phyloP scores from a whole-genome alignment of 1,140 invertebrate genomes.

The Amphibalanus amphitrite region DNA sequence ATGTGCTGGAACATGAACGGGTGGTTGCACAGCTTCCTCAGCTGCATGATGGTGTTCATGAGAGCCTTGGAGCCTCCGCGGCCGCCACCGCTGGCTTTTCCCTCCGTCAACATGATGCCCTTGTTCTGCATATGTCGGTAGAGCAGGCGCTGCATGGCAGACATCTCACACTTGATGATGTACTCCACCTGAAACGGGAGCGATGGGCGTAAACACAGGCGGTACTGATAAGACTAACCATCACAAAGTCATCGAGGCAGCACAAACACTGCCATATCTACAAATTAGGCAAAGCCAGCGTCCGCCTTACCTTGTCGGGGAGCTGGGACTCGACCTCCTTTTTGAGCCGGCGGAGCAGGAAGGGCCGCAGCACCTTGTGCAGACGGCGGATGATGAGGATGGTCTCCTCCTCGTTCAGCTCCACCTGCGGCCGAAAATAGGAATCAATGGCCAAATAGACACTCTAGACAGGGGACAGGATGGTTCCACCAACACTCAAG shows the following conservation, averaged over 20 bases:
- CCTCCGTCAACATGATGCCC: constrained; percentile 83
- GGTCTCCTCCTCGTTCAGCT: constrained; percentile 97
- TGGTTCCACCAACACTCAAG: no score
- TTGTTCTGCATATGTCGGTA: constrained; percentile 96
- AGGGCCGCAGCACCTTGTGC: constrained; percentile 94
- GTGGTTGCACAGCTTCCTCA: constrained; percentile 96
- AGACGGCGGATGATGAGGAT: constrained; percentile 97
- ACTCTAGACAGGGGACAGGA: no score
- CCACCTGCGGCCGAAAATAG: constrained; percentile 38
- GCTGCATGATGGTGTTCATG: constrained; percentile 99
- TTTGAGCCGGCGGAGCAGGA: constrained; percentile 84
- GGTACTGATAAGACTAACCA: no score
- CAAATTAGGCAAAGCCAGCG: no score
- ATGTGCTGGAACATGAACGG: constrained; percentile 99
- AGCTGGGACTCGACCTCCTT: constrained; percentile 98
- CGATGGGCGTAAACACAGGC: no score
- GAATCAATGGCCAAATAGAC: no score
- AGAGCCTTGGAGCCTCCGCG: constrained; percentile 89
- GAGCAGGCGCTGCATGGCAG: constrained; percentile 75
- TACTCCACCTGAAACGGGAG: constrained; percentile 87
- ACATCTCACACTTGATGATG: constrained; percentile 98
- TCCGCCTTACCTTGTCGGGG: constrained; percentile 58
- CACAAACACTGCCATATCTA: no score
- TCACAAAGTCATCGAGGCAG: no score
- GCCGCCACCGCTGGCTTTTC: constrained; percentile 73